Conservation (phyloP, 64 coral and sea anemone genomes). For the Pocillopora verrucosa region DNA sequence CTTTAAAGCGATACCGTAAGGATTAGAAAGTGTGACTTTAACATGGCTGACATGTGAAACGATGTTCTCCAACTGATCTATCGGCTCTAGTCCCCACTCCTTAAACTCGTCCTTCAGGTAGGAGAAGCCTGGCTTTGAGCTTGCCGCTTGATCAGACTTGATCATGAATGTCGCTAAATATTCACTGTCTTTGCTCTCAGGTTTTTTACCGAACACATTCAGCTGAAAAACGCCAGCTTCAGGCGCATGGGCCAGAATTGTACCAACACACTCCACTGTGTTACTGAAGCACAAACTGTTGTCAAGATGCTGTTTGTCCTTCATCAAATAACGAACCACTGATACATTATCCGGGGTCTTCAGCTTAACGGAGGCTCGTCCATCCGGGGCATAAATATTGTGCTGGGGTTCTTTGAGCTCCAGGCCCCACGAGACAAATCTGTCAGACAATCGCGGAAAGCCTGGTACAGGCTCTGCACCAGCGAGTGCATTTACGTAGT, state of each 20-base stretch:
- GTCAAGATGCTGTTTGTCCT: conserved; percentile 45
- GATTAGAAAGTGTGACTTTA: conserved; percentile 37
- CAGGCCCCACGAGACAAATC: conserved; percentile 42
- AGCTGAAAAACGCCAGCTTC: conserved; percentile 62
- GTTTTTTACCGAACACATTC: conserved; percentile 65
- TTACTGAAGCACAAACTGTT: conserved; percentile 68
- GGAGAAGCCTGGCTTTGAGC: conserved; percentile 63
- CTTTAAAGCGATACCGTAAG: conserved; percentile 33
- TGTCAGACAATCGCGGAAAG: conserved; percentile 59
- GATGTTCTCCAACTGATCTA: conserved; percentile 69
- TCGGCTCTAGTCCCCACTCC: conserved; percentile 59
- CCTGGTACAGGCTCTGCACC: conserved; percentile 53
- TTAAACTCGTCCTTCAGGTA: conserved; percentile 71
- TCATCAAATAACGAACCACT: conserved; percentile 51
- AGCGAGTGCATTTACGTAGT: conserved; percentile 54
- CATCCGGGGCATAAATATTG: conserved; percentile 62
- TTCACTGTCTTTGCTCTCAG: conserved; percentile 11
- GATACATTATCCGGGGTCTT: conserved; percentile 54
- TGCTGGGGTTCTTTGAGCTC: conserved; percentile 40
- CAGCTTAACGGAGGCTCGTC: conserved; percentile 49
- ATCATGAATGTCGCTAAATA: conserved; percentile 65
- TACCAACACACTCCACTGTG: conserved; percentile 1
- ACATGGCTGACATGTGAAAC: conserved; percentile 23
- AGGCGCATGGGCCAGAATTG: conserved; percentile 60
- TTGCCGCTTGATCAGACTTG: conserved; percentile 56